Base-by-base conservation (phyloP, 2,888 invertebrate genomes). In the Tiphia femorata region DNA sequence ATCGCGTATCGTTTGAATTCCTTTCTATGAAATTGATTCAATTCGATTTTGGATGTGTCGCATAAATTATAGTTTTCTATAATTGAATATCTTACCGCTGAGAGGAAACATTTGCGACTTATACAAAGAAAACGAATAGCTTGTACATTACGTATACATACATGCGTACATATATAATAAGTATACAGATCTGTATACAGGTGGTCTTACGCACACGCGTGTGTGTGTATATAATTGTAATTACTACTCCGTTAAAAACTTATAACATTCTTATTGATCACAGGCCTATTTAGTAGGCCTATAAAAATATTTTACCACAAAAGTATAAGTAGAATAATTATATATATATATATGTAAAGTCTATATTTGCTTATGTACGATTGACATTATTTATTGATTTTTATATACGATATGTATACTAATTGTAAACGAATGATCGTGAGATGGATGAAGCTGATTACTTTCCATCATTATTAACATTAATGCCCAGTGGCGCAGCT, bases 231-330 rank as follows among this genome's bases (percentile, higher is more conserved):
- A 60, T 58, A 47, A 52, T 72, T 72, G 61, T 72, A 70, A 67
- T 40, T 70, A 62, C 62, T 43, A 48, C 53, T 64, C 48, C 50
- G 43, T 62, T 58, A 25, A 40, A 29, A 30, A 44, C 53, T 41
- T 27, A 56, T 29, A 35, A 44, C 55, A 56, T 60, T 56, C 42
- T 51, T 61, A 62, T 46, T 38, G 42, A 55, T 55, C 49, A 64
- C 52, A 52, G 72, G 73, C 74, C 77, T 75, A 76, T 47, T n/a
- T n/a, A 53, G 46, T 49, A 33, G 69, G 69, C 72, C 72, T 69
- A 68, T 53, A 59, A 64, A 74, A 77, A 77, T 81, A 77, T 80
- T 79, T 78, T 80, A 80, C 75, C 77, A 80, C 76, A 77, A 79
- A 78, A 80, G 75, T 80, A 79, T 80, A 71, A 73, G 69, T 76